Conservation (phyloP, 1,140 invertebrate species). For the Penaeus vannamei region DNA sequence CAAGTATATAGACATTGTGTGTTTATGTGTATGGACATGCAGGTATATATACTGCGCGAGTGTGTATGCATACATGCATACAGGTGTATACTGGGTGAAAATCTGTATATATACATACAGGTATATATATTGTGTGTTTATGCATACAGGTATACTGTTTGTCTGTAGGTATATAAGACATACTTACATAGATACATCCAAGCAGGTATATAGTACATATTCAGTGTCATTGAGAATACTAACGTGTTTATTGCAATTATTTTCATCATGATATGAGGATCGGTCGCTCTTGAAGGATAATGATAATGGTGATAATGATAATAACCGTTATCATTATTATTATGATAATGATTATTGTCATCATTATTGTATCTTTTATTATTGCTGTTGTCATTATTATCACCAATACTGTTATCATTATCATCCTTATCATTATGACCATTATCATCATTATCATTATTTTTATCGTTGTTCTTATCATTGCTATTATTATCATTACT, state of each 20-base stretch:
- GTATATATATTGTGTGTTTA: no score
- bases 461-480: background rate
- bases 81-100: no score
- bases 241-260: background rate
- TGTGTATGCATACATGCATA: no score
- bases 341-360: background rate
- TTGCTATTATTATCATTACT: background rate
- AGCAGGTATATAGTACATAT: no score
- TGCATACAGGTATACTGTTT: no score
- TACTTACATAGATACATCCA: no score
- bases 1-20: no score
- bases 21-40: no score
- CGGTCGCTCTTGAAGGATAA: background rate
- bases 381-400: background rate
- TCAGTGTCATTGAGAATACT: background rate
- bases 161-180: no score
- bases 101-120: no score
- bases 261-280: background rate
- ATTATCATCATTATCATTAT: conserved; percentile 7
- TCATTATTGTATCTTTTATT: background rate
- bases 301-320: background rate
- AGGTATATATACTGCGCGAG: no score
- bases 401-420: background rate
- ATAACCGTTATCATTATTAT: background rate
- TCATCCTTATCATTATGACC: background rate